phyloP scores from a whole-genome alignment of 2,113 vertebrate genomes.

The Ardeotis arabs region DNA sequence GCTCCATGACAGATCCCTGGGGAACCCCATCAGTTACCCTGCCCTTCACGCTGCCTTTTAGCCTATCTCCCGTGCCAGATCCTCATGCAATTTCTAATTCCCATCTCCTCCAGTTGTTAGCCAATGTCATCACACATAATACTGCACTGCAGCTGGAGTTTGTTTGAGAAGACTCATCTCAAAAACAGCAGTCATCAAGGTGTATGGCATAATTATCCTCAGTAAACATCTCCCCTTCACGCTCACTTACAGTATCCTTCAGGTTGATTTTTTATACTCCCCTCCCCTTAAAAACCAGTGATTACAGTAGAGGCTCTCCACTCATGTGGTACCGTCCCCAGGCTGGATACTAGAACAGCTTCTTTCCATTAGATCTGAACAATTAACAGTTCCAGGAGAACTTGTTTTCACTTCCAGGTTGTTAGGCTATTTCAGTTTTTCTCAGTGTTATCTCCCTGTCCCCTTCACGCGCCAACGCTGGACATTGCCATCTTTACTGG shows the following conservation, averaged over 20 bases:
- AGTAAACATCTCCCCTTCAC: neutral
- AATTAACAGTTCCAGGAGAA: neutral
- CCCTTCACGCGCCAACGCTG: rapidly evolving
- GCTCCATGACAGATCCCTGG: rapidly evolving
- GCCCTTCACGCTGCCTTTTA: neutral
- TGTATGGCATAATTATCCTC: neutral
- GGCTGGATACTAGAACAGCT: neutral
- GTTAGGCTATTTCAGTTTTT: neutral
- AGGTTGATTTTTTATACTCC: neutral
- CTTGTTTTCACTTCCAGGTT: neutral
- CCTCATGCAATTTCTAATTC: neutral
- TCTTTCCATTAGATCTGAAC: neutral
- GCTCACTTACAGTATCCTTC: neutral
- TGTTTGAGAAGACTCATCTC: neutral
- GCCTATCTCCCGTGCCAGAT: neutral
- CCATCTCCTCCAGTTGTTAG: neutral
- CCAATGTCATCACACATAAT: neutral
- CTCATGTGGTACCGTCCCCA: rapidly evolving
- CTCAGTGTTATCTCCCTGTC: neutral
- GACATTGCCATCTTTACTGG: neutral
- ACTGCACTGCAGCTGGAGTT: neutral
- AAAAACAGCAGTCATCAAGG: neutral
- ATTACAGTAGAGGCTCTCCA: neutral
- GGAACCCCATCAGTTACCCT: neutral
- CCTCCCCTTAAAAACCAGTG: neutral